Percentiles rank a stretch among this genome's conserved stretches.
These are phyloP conservation scores for Dynastes maya DNA, from an alignment of 2,888 invertebrate species.

Conservation along the genomic window DNA sequence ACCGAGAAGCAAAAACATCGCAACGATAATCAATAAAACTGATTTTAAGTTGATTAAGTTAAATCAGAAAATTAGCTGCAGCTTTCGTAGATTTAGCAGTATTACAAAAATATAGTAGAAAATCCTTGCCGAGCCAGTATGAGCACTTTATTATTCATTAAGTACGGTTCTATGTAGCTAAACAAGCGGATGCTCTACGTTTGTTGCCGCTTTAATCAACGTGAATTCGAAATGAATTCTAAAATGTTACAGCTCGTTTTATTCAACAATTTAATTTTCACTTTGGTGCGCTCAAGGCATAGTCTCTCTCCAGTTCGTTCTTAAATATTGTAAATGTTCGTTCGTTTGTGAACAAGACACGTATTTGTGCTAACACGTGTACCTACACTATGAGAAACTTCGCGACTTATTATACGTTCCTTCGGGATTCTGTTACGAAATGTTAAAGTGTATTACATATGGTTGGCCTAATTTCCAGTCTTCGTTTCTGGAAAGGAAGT, in stretches of 20 bases:
- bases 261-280: slow-evolving; percentile 45
- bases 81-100: neutral
- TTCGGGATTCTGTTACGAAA: slow-evolving; percentile 39
- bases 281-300: slow-evolving; percentile 28
- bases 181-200: slow-evolving; percentile 20
- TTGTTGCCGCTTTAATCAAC: slow-evolving; percentile 44
- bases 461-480: slow-evolving; percentile 31
- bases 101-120: neutral
- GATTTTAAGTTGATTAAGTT: neutral
- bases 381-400: slow-evolving; percentile 40
- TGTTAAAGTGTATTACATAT: slow-evolving; percentile 46
- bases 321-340: slow-evolving; percentile 45
- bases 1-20: neutral
- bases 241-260: slow-evolving; percentile 30
- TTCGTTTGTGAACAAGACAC: slow-evolving; percentile 47
- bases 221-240: slow-evolving; percentile 41
- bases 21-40: neutral
- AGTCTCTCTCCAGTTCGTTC: slow-evolving; percentile 24
- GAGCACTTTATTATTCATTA: slow-evolving; percentile 34
- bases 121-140: neutral
- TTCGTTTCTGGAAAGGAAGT: slow-evolving; percentile 7
- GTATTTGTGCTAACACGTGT: slow-evolving; percentile 43
- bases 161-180: slow-evolving; percentile 12
- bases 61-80: neutral
- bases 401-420: slow-evolving; percentile 40